Percentiles rank a stretch among this genome's conserved stretches.
Evolutionary conservation across 2,888 invertebrate genomes (phyloP).

Genomic region (Microctonus hyperodae): DNA sequence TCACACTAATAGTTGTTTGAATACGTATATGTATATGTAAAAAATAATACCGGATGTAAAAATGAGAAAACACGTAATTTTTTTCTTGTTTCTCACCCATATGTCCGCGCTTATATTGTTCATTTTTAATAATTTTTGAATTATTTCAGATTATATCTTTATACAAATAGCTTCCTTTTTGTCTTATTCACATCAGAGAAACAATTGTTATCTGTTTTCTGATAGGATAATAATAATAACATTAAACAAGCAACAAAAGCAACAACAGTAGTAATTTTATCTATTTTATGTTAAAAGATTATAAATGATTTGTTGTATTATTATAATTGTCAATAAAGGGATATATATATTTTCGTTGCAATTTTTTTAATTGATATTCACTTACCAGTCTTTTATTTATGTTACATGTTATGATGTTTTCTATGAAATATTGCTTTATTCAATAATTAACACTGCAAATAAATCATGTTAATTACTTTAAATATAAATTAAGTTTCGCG

Average conservation of each 20-base stretch:
- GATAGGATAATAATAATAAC: slow-evolving; percentile 5
- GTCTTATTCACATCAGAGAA: neutral
- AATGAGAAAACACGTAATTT: neutral
- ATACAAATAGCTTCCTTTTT: slow-evolving; percentile 39
- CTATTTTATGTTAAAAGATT: neutral
- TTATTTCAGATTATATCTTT: slow-evolving; percentile 53
- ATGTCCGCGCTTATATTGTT: slow-evolving; percentile 25
- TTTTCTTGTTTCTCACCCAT: slow-evolving; percentile 8
- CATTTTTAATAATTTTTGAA: slow-evolving; percentile 37
- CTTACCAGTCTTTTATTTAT: neutral
- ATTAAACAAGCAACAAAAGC: neutral
- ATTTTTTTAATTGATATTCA: neutral
- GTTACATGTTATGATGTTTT: no score
- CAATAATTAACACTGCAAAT: no score
- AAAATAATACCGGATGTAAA: slow-evolving; percentile 23
- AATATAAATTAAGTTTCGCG: no score
- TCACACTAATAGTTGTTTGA: slow-evolving; percentile 20
- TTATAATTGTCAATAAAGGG: slow-evolving; percentile 23
- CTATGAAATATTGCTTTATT: no score
- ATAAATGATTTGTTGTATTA: slow-evolving; percentile 22
- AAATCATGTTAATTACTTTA: no score
- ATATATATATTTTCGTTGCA: slow-evolving; percentile 17
- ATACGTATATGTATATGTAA: slow-evolving; percentile 22
- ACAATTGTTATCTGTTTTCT: slow-evolving; percentile 25
- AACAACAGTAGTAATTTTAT: neutral